Base-by-base conservation (phyloP, 2,113 vertebrate species). In the Myotis davidii region DNA sequence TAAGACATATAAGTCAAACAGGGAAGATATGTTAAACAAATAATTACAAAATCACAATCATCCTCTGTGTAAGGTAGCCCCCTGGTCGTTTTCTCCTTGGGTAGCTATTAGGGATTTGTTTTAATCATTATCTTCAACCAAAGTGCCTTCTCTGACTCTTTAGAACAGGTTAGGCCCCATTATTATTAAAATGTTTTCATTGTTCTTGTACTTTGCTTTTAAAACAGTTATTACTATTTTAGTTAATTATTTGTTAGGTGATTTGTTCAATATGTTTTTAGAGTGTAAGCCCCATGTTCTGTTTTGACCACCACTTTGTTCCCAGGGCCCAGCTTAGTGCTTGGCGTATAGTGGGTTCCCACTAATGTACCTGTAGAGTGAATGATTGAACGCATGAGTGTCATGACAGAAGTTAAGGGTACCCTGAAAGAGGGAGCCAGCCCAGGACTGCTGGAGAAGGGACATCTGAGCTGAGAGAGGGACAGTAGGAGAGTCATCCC, bases 341-440 rank as follows among this genome's bases (percentile, higher is more conserved):
- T n/a, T 67, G 32, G 65, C 11, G 17, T 9, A 54, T 4, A 20
- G n/a, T 37, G 32, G 48, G 48, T 56, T 65, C 34, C 73, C 45
- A 65, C 52, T n/a, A 27, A 25, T 9, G 25, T 16, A 56, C 48
- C 65, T 56, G 20, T 23, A 56, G 48, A 79, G 0, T 64, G 52
- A 88, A 29, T 56, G 34, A 42, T 20, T 12, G 42, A 27, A 16
- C 39, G 34, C 21, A 5, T 27, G 65, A n/a, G 18, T 42, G 10
- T 61, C 42, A n/a, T 48, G 34, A 34, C 1, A 73, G 59, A 45
- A 70, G 18, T 59, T 11, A 90, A n/a, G 42, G 25, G 50, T 76
- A 17, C 5, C 6, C 0, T 27, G 20, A 50, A 16, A n/a, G 16
- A 18, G 45, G 7, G 16, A 3, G n/a, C 16, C 3, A 18, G 10